These are phyloP conservation scores for Odontocolon sp. DNA, from an alignment of 2,888 invertebrate species.

Conservation along the genomic window DNA sequence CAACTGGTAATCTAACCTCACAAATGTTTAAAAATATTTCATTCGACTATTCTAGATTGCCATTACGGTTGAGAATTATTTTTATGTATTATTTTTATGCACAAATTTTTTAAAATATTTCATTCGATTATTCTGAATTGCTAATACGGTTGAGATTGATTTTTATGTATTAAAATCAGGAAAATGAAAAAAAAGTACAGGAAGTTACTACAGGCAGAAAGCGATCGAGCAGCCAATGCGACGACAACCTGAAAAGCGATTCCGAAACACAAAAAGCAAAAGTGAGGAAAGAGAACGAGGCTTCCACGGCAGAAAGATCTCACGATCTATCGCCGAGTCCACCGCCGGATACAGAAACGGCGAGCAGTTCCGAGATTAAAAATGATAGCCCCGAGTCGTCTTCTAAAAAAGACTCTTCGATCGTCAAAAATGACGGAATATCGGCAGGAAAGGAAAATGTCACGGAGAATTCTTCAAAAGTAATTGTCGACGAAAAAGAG, in stretches of 20 bases:
- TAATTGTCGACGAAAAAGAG: background rate
- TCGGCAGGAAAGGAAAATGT: background rate
- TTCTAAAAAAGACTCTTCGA: background rate
- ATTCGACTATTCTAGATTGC: background rate
- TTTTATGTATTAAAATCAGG: background rate
- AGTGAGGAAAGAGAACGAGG: slow-evolving; percentile 34
- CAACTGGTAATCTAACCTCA: slow-evolving; percentile 40
- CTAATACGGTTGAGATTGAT: background rate
- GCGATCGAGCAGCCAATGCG: slow-evolving; percentile 43
- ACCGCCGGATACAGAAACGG: background rate
- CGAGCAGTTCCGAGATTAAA: slow-evolving; percentile 5
- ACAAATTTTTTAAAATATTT: background rate
- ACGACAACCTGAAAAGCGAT: slow-evolving; percentile 7
- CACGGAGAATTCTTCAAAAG: background rate
- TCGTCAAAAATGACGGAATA: background rate
- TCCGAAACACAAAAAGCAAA: slow-evolving; percentile 26
- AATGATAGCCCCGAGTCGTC: background rate
- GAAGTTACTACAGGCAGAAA: slow-evolving; percentile 12
- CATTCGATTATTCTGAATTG: background rate
- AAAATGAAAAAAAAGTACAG: background rate
- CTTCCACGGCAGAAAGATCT: slow-evolving; percentile 21
- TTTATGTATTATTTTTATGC: background rate
- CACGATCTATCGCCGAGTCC: slow-evolving; percentile 58
- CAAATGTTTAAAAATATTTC: background rate
- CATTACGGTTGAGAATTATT: background rate